Base-by-base conservation (phyloP, 2,113 vertebrate species). In the Trichechus manatus region DNA sequence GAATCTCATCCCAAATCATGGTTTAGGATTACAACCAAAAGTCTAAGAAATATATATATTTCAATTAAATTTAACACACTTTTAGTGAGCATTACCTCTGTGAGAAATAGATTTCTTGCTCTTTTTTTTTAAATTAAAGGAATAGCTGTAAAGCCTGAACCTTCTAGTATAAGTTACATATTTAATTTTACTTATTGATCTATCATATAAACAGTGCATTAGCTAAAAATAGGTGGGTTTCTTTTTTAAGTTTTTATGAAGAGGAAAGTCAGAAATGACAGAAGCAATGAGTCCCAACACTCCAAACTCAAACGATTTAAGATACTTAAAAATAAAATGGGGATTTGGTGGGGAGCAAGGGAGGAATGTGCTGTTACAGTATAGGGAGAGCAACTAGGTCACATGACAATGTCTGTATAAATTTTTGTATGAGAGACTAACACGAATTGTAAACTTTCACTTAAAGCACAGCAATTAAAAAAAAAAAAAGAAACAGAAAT, bases 101-200 rank as follows among this genome's bases (percentile, higher is more conserved):
- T 17, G 72, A 91, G 9, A 96, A 70, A 87, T 70, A 3, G 1
- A 84, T 78, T 53, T n/a, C 61, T 91, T 10, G 74, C 25, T 79
- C 10, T n/a, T 64, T 64, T 66, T 81, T 72, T 33, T 84, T 86
- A 31, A 53, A 53, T 23, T 75, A 75, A 87, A 89, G n/a, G 36
- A 72, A 74, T 89, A 47, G 9, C 17, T 83, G 78, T 87, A 78
- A 91, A 95, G 85, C 31, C 63, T 95, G 44, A 92, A 61, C 15
- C 23, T 96, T 74, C 66, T 53, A 56, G 1, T 63, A 80, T 1
- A 91, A 44, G 5, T 83, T 77, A 9, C 5, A 96, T 90, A 87
- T 77, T 79, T 2, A 72, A 8, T 75, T 70, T 92, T 92, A 61
- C 47, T 59, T 5, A 31, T 31, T 39, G 25, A 31, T 31, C 22